phyloP scores from a whole-genome alignment of 2,888 invertebrate species.

The Nomada hirtipes region DNA sequence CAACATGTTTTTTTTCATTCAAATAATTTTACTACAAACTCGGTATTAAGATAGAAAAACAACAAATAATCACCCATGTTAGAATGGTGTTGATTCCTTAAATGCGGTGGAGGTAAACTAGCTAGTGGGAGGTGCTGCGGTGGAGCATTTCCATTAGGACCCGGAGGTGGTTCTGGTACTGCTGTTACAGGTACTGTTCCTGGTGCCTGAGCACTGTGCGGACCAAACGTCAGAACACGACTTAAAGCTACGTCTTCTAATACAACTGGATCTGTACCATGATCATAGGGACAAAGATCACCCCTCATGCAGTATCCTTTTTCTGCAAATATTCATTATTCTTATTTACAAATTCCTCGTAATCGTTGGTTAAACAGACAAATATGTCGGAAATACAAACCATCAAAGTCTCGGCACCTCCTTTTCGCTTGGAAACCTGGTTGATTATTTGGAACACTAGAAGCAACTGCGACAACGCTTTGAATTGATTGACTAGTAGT shows the following conservation, averaged over 20 bases:
- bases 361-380: conserved; percentile 35
- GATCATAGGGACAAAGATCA: conserved; percentile 98
- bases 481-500: conserved; percentile 86
- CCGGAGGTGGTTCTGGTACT: conserved; percentile 78
- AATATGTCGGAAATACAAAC: conserved; percentile 83
- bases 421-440: conserved; percentile 85
- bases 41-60: too few species aligned
- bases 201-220: conserved; percentile 83
- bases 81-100: conserved; percentile 83
- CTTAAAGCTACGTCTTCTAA: conserved; percentile 92
- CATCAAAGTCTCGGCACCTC: conserved; percentile 95
- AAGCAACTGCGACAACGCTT: conserved; percentile 84
- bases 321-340: conserved; percentile 85
- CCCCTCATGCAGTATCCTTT: conserved; percentile 98
- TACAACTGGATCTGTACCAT: conserved; percentile 98
- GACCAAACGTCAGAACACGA: conserved; percentile 85
- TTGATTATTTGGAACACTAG: conserved; percentile 79
- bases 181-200: conserved; percentile 79
- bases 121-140: conserved; percentile 82
- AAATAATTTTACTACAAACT: conserved; percentile 19
- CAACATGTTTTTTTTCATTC: conserved; percentile 24
- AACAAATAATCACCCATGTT: conserved; percentile 80
- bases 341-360: conserved; percentile 25
- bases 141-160: conserved; percentile 82
- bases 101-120: conserved; percentile 82